Evolutionary conservation across 1,140 invertebrate species (phyloP).

Genomic region (Diorhabda elongata): DNA sequence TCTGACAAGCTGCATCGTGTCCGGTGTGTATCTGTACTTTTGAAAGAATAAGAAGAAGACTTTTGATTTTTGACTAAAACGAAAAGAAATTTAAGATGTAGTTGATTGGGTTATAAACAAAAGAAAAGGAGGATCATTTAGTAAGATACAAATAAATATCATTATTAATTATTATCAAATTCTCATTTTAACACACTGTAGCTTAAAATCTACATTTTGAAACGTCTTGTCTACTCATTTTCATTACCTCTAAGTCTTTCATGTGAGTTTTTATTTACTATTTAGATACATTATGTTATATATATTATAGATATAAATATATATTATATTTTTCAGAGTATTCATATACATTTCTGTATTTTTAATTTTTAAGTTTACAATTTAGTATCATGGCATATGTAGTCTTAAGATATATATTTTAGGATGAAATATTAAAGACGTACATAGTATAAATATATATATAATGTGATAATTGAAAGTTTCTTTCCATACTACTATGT

Average conservation of each 20-base stretch:
- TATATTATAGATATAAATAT: slow-evolving; percentile 27
- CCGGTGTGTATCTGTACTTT: too few species aligned
- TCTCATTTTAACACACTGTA: neutral
- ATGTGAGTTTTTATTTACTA: slow-evolving; percentile 27
- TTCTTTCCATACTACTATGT: too few species aligned
- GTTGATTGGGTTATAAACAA: too few species aligned
- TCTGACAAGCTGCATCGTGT: too few species aligned
- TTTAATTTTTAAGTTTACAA: slow-evolving; percentile 29
- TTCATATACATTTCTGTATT: slow-evolving; percentile 39
- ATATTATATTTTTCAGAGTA: slow-evolving; percentile 44
- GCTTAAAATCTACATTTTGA: neutral
- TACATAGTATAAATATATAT: neutral
- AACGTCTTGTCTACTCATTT: slow-evolving; percentile 23
- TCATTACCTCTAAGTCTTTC: slow-evolving; percentile 38
- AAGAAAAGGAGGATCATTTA: too few species aligned
- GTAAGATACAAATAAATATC: too few species aligned
- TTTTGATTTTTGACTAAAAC: too few species aligned
- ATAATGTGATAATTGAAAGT: too few species aligned
- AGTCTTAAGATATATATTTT: slow-evolving; percentile 5
- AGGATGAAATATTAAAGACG: neutral
- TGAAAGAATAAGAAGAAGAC: too few species aligned
- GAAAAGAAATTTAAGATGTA: too few species aligned
- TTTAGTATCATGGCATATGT: slow-evolving; percentile 28
- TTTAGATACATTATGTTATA: slow-evolving; percentile 21
- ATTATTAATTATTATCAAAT: too few species aligned